Evolutionary conservation across 2,888 invertebrate genomes (phyloP).

Genomic region (Catotricha subobsoleta): DNA sequence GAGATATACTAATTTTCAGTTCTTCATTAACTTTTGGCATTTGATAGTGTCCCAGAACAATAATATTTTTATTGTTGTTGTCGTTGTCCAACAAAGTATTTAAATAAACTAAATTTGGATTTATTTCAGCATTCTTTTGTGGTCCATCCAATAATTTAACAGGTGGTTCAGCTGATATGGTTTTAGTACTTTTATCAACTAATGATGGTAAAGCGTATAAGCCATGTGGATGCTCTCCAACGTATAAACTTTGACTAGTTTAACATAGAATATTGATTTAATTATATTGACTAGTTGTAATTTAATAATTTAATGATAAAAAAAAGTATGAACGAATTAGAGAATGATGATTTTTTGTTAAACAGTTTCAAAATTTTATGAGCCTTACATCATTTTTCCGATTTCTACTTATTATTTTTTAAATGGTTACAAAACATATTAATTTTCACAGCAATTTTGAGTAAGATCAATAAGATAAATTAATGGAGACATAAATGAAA

Average conservation of each 20-base stretch:
- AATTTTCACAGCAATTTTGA: too few relatives aligned
- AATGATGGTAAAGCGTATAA: slow-evolving; percentile 83
- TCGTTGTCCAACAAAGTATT: slow-evolving; percentile 27
- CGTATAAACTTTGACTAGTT: slow-evolving; percentile 75
- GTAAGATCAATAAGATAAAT: too few relatives aligned
- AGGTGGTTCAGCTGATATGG: slow-evolving; percentile 54
- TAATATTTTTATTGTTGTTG: slow-evolving; percentile 23
- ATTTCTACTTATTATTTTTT: too few relatives aligned
- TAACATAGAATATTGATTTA: too few relatives aligned
- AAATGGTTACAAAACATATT: too few relatives aligned
- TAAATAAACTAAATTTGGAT: slow-evolving; percentile 30
- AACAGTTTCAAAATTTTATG: too few relatives aligned
- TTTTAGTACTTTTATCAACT: slow-evolving; percentile 77
- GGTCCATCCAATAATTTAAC: slow-evolving; percentile 63
- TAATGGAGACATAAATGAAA: too few relatives aligned
- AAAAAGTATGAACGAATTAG: too few relatives aligned
- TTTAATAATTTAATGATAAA: too few relatives aligned
- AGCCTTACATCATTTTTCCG: too few relatives aligned
- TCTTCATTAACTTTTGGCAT: slow-evolving; percentile 41
- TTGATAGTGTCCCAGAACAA: slow-evolving; percentile 46
- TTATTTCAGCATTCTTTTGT: slow-evolving; percentile 16
- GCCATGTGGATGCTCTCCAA: slow-evolving; percentile 71
- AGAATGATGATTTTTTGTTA: too few relatives aligned
- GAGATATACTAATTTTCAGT: slow-evolving; percentile 22
- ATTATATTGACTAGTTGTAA: too few relatives aligned